Conservation (phyloP, 2,797 vertebrate genomes). For the Melanotaenia trifasciata region DNA sequence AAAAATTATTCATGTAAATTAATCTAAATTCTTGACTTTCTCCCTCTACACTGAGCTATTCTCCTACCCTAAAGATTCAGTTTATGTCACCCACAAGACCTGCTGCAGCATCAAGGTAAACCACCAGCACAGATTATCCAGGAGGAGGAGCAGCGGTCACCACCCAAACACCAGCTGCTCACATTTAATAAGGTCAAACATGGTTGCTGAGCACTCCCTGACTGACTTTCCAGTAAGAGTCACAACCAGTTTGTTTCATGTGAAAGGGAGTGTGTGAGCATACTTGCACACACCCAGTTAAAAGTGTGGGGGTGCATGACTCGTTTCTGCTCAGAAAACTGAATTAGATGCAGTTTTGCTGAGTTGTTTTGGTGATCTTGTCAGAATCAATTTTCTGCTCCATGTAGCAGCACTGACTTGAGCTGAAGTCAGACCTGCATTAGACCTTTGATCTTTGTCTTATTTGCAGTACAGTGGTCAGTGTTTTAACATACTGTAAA, state of each 20-base stretch:
- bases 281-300: neutral
- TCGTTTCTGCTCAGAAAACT: slow-evolving; percentile 19
- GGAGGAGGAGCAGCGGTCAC: slow-evolving; percentile 17
- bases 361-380: slow-evolving; percentile 39
- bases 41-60: neutral
- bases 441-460: slow-evolving; percentile 36
- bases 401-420: slow-evolving; percentile 23
- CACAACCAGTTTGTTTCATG: slow-evolving; percentile 31
- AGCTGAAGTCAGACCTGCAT: slow-evolving; percentile 37
- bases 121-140: slow-evolving; percentile 17
- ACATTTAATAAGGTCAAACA: slow-evolving; percentile 52
- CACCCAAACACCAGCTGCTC: slow-evolving; percentile 32
- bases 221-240: slow-evolving; percentile 13
- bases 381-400: slow-evolving; percentile 25
- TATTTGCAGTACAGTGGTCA: slow-evolving; percentile 48
- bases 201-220: slow-evolving; percentile 32
- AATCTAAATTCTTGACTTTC: neutral
- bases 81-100: neutral
- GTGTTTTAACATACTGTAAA: slow-evolving; percentile 28
- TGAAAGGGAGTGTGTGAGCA: neutral
- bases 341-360: slow-evolving; percentile 20
- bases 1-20: neutral
- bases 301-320: slow-evolving; percentile 1
- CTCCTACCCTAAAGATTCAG: neutral
- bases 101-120: slow-evolving; percentile 15